These are phyloP conservation scores for Mythimna ferrago DNA, from an alignment of 2,888 invertebrate genomes.

Conservation along the genomic window DNA sequence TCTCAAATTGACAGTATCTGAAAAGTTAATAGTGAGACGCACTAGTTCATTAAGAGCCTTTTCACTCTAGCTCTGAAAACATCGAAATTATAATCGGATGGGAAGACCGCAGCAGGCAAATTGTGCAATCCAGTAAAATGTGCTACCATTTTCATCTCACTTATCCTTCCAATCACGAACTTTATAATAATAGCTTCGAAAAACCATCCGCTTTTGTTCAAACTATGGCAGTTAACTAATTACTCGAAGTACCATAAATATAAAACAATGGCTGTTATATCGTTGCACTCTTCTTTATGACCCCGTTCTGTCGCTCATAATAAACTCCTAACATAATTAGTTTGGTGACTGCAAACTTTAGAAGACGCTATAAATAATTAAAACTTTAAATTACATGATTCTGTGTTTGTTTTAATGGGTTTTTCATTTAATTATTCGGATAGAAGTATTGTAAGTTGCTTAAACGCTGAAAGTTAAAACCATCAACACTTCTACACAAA, in stretches of 20 bases:
- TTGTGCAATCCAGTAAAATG: not conserved
- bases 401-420: slow-evolving; percentile 45
- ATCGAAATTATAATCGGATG: too few species aligned
- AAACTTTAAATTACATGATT: slow-evolving; percentile 37
- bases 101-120: too few species aligned
- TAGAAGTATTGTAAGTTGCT: slow-evolving; percentile 4
- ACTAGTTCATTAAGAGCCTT: too few species aligned
- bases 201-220: not conserved
- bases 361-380: slow-evolving; percentile 50
- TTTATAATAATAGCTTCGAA: not conserved
- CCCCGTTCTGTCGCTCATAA: slow-evolving; percentile 18
- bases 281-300: slow-evolving; percentile 5
- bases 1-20: too few species aligned
- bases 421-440: slow-evolving; percentile 35
- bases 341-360: slow-evolving; percentile 30
- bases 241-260: not conserved
- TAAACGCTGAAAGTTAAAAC: slow-evolving; percentile 13
- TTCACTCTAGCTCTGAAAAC: too few species aligned
- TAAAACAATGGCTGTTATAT: not conserved
- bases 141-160: not conserved
- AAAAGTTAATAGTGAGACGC: too few species aligned
- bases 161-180: not conserved
- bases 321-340: slow-evolving; percentile 40
- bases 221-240: not conserved
- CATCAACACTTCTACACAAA: not conserved